Percentiles rank a stretch among this genome's conserved stretches.
phyloP scores from a whole-genome alignment of 2,113 vertebrate genomes.

The Piprites chloris region DNA sequence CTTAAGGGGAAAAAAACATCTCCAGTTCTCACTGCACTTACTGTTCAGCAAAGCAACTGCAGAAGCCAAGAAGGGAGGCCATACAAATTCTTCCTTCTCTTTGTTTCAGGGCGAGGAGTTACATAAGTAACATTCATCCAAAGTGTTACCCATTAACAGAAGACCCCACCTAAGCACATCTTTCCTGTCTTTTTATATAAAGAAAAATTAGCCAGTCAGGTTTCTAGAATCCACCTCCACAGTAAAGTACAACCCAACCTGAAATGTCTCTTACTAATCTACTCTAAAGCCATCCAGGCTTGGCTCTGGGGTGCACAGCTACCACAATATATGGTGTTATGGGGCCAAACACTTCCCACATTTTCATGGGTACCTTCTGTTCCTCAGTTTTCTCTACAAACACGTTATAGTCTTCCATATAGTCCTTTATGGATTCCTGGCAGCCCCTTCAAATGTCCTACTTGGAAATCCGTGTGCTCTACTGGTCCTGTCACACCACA shows the following conservation, averaged over 20 bases:
- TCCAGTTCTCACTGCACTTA: background rate
- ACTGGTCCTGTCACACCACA: background rate
- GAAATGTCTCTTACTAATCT: background rate
- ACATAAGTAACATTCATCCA: background rate
- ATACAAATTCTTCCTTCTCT: background rate
- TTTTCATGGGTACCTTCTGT: background rate
- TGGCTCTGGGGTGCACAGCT: background rate
- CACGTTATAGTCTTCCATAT: background rate
- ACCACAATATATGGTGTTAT: background rate
- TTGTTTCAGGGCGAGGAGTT: background rate
- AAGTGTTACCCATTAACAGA: background rate
- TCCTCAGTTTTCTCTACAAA: background rate
- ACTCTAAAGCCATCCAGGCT: background rate
- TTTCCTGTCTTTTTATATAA: background rate
- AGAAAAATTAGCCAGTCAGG: background rate
- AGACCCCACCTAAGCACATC: background rate
- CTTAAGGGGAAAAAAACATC: background rate
- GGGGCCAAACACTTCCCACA: background rate
- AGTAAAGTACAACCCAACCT: background rate
- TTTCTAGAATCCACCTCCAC: background rate
- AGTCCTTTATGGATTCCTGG: background rate
- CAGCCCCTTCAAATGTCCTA: background rate
- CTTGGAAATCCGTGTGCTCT: background rate
- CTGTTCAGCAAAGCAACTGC: background rate
- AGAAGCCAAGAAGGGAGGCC: background rate